Conservation (phyloP, 2,888 invertebrate genomes). For the Drosophila formosana region DNA sequence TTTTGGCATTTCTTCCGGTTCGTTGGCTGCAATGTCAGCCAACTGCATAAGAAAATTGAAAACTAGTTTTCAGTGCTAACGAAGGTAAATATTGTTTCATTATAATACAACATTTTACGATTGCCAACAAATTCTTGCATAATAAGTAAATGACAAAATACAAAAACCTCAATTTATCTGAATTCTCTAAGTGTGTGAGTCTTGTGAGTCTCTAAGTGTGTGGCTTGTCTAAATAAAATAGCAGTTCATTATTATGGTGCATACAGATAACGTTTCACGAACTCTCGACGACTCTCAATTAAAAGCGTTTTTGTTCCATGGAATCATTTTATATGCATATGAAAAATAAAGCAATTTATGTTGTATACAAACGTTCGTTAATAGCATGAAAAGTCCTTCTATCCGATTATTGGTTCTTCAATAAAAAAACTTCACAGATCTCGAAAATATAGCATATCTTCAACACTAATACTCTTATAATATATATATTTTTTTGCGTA, state of each 20-base stretch:
- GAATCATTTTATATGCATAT: background rate
- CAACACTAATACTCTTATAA: background rate
- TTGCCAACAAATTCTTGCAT: conserved; percentile 53
- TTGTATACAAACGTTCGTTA: background rate
- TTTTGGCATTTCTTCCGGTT: conserved; percentile 57
- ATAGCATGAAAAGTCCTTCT: too few species aligned
- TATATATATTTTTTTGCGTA: conserved; percentile 21
- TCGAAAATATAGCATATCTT: too few species aligned
- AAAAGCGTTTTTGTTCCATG: background rate
- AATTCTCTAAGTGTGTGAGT: conserved; percentile 7
- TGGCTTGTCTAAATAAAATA: conserved; percentile 48
- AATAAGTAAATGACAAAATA: conserved; percentile 48
- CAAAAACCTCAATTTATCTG: conserved; percentile 17
- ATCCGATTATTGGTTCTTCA: too few species aligned
- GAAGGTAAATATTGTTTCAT: conserved; percentile 78
- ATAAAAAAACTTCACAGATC: too few species aligned
- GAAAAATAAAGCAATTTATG: background rate
- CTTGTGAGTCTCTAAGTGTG: conserved; percentile 17
- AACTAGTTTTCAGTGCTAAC: conserved; percentile 73
- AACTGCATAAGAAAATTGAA: conserved; percentile 62
- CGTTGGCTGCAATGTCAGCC: conserved; percentile 65
- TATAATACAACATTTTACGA: conserved; percentile 52
- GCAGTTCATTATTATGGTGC: conserved; percentile 33
- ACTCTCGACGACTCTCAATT: too few species aligned
- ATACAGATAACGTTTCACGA: background rate